Conservation (phyloP, 2,113 vertebrate genomes). For the Alligator sinensis region DNA sequence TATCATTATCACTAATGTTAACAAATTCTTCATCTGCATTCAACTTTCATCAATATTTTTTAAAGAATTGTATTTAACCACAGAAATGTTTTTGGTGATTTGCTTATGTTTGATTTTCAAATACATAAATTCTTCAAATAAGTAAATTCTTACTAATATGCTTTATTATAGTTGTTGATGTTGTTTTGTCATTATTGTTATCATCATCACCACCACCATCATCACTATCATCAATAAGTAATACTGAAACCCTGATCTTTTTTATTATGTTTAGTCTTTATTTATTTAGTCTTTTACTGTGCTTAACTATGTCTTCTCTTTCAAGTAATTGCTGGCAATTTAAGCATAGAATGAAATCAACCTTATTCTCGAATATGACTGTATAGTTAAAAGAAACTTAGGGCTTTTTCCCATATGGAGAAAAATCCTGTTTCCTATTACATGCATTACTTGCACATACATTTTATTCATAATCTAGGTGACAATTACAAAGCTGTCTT, state of each 20-base stretch:
- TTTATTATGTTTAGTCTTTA: neutral
- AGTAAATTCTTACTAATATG: no score
- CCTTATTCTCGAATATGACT: constrained; percentile 1
- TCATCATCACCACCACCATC: neutral
- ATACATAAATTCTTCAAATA: no score
- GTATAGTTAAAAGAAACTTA: constrained; percentile 1
- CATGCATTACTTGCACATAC: neutral
- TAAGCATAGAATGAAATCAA: constrained; percentile 15
- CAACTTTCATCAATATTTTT: neutral
- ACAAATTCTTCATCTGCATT: constrained; percentile 7
- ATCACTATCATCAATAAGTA: neutral
- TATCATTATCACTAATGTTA: neutral
- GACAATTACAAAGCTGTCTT: constrained; percentile 54
- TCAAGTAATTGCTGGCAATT: constrained; percentile 10
- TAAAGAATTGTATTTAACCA: constrained; percentile 27
- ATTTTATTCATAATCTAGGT: constrained; percentile 45
- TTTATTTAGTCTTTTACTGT: constrained; percentile 18
- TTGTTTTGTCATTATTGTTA: neutral
- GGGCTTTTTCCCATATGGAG: neutral
- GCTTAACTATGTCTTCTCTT: neutral
- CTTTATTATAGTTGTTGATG: no score
- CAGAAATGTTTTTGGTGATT: constrained; percentile 12
- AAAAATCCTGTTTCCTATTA: neutral
- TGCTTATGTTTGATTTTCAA: no score
- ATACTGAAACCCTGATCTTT: constrained; percentile 3